Evolutionary conservation across 1,140 invertebrate genomes (phyloP), one percentile per base, ranked within the genome.

Genomic region (Calycopis cecrops): DNA sequence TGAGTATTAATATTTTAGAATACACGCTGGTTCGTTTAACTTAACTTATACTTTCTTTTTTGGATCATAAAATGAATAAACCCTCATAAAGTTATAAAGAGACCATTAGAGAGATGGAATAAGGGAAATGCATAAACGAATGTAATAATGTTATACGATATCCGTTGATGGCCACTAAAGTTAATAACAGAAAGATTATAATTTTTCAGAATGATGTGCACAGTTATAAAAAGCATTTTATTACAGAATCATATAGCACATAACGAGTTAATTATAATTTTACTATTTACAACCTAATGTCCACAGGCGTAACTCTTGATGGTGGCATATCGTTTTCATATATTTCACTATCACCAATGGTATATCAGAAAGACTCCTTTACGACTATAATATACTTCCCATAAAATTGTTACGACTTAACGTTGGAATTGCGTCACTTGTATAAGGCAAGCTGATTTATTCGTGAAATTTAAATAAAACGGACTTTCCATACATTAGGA

Each of bases 341-440:
- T 37, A 60, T 54, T 59, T 58, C 16, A 60, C 44, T 52, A 58
- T 49, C 14, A 35, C 38, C 35, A 53, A 60, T 53, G 52, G 55
- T 66, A 60, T 42, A 35, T 44, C 40, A 44, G 40, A n/a, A 10
- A 44, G 16, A 16, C 40, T 16, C 40, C 35, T 63, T 63, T 63
- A 69, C 59, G 66, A 61, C 60, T 44, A 60, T 62, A 63, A 48
- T 62, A 58, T 60, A 63, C 48, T 59, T 49, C 40, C 48, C 21
- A 35, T 66, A 64, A 65, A 69, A 54, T 60, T 58, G 62, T 56
- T 66, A 66, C 49, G 67, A 60, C 55, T 64, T 42, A 44, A 57
- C 40, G 40, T 16, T 16, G 8, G 1, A 28, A 28, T 28, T 16
- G 14, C 40, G 40, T 44, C 40, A 44, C 17, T 9, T 44, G 40